Percentiles rank a stretch among this genome's conserved stretches.
Evolutionary conservation across 1,140 invertebrate species (phyloP).

Genomic region (Argopecten irradians): DNA sequence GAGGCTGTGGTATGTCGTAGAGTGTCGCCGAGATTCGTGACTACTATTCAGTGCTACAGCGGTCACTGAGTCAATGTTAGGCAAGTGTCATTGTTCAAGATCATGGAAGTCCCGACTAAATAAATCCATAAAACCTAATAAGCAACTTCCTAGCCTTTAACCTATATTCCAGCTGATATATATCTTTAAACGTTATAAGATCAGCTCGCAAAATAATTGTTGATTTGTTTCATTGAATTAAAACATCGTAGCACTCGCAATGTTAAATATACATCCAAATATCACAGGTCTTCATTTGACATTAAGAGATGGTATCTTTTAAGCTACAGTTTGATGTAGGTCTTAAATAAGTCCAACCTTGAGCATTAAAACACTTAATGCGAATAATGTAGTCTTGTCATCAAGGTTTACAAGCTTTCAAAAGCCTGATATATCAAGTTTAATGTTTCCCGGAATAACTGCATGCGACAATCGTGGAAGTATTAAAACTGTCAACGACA

Average conservation of each 20-base stretch:
- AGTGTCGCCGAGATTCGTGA: no score
- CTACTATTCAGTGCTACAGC: no score
- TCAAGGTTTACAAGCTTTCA: slow-evolving; percentile 8
- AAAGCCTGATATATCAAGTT: not conserved
- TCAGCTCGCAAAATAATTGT: no score
- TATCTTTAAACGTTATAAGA: no score
- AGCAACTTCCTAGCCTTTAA: no score
- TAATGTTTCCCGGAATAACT: not conserved
- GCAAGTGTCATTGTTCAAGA: no score
- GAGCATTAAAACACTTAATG: not conserved
- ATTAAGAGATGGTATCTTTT: not conserved
- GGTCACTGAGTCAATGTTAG: no score
- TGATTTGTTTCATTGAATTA: no score
- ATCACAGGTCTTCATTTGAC: not conserved
- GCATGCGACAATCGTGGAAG: not conserved
- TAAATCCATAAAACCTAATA: no score
- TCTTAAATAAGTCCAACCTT: not conserved
- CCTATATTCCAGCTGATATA: no score
- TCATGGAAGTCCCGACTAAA: no score
- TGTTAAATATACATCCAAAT: not conserved
- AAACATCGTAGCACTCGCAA: not conserved
- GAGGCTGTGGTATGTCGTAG: no score
- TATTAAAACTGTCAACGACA: not conserved
- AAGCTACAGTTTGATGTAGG: not conserved
- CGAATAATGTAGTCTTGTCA: not conserved